These are phyloP conservation scores for Patella caerulea DNA, from an alignment of 2,888 invertebrate genomes.

Conservation along the genomic window DNA sequence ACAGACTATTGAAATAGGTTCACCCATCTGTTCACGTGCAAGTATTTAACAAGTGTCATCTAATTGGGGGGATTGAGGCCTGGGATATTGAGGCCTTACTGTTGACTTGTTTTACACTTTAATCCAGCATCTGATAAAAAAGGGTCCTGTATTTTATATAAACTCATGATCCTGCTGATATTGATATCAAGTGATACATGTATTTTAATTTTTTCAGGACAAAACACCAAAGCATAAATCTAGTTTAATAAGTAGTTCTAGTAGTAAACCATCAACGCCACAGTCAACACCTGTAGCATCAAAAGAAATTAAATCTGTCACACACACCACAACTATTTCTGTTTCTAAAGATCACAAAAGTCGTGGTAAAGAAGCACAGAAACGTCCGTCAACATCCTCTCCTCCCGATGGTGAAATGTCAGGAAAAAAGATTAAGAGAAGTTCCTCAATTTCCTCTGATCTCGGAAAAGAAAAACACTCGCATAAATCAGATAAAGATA, in stretches of 20 bases:
- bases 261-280: constrained; percentile 10
- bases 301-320: constrained; percentile 23
- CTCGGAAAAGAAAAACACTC: constrained; percentile 31
- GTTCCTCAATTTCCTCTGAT: constrained; percentile 19
- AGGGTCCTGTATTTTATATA: too few species aligned
- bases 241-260: background rate
- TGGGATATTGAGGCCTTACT: too few species aligned
- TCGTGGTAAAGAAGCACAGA: constrained; percentile 19
- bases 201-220: constrained; percentile 17
- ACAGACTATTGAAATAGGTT: too few species aligned
- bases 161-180: too few species aligned
- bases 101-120: too few species aligned
- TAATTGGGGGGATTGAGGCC: too few species aligned
- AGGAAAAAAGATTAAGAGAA: constrained; percentile 43
- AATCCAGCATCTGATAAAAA: too few species aligned
- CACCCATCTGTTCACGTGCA: too few species aligned
- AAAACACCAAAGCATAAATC: constrained; percentile 24
- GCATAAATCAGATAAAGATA: constrained; percentile 28
- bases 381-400: constrained; percentile 26
- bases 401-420: constrained; percentile 24
- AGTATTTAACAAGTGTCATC: too few species aligned
- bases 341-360: constrained; percentile 24
- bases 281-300: constrained; percentile 21
- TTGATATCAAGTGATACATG: too few species aligned
- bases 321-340: constrained; percentile 27